Conservation (phyloP, 2,797 vertebrate genomes). For the Euphonia xanthogaster region DNA sequence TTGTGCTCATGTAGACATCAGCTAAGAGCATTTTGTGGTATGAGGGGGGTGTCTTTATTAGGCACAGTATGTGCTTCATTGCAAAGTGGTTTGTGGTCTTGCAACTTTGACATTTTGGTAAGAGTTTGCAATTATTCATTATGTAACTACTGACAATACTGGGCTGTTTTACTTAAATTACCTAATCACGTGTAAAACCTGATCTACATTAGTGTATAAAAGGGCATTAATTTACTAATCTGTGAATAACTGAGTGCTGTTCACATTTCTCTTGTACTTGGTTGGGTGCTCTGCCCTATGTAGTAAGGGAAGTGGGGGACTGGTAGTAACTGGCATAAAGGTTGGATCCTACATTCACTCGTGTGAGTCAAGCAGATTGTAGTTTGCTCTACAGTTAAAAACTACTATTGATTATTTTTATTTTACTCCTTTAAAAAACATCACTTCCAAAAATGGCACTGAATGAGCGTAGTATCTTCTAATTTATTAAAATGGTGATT, state of each 20-base stretch:
- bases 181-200: neutral
- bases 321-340: neutral
- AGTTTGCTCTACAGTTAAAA: neutral
- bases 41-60: neutral
- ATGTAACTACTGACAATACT: neutral
- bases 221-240: neutral
- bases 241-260: neutral
- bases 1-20: neutral
- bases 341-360: neutral
- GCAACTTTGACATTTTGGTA: neutral
- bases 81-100: neutral
- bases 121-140: neutral
- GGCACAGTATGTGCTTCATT: neutral
- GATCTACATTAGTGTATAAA: neutral
- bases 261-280: neutral
- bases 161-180: neutral
- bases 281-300: neutral
- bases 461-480: rapidly evolving
- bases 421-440: neutral
- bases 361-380: rapidly evolving
- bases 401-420: neutral
- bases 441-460: neutral
- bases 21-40: neutral
- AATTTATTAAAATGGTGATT: neutral
- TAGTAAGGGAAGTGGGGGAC: neutral